Conservation (phyloP, 2,797 vertebrate species). For the Manis crassicaudata region DNA sequence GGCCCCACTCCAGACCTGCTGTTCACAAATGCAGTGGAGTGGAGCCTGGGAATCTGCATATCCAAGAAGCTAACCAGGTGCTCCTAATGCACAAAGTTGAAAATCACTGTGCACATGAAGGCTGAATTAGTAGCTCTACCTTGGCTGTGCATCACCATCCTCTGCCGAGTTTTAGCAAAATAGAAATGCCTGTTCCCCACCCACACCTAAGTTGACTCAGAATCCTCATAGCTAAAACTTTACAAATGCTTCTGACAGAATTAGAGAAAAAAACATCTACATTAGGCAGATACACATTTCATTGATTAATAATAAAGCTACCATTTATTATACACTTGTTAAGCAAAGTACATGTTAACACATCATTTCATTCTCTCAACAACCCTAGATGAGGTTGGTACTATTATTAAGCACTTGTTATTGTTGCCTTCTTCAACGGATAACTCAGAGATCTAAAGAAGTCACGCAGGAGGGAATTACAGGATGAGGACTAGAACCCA, state of each 20-base stretch:
- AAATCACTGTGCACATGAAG: not conserved
- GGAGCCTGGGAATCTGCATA: not conserved
- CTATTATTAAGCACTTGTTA: not conserved
- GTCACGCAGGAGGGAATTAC: not conserved
- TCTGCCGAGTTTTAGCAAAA: not conserved
- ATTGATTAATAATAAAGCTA: not conserved
- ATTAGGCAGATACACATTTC: not conserved
- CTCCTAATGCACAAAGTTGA: not conserved
- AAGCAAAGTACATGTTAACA: not conserved
- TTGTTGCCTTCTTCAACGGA: not conserved
- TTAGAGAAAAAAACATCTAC: not conserved
- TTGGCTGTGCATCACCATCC: not conserved
- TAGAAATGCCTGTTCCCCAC: not conserved
- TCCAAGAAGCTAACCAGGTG: not conserved
- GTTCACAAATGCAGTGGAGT: not conserved
- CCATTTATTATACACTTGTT: not conserved
- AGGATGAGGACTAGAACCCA: not conserved
- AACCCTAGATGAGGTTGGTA: not conserved
- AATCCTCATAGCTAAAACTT: not conserved
- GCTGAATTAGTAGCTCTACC: not conserved
- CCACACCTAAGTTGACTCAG: not conserved
- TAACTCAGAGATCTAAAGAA: not conserved
- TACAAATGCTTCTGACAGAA: not conserved
- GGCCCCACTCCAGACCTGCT: not conserved
- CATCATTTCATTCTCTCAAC: not conserved